Conservation (phyloP, 92 coral and sea anemone genomes). For the Porites evermanni region DNA sequence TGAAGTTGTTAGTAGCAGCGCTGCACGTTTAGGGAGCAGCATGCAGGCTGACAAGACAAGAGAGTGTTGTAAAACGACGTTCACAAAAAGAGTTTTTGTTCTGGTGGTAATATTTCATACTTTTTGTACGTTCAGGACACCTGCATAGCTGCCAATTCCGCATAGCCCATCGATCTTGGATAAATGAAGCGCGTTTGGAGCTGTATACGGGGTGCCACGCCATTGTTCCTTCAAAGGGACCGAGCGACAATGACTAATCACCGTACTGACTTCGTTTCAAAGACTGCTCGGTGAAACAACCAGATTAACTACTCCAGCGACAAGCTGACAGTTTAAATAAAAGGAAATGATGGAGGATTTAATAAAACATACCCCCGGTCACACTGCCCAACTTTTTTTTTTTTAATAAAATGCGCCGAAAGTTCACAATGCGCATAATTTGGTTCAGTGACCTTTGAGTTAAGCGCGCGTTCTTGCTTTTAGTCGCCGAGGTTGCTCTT, state of each 20-base stretch:
- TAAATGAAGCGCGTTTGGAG: slow-evolving; percentile 1
- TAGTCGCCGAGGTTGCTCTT: not conserved
- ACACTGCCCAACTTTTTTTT: slow-evolving; percentile 16
- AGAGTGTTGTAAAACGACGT: slow-evolving; percentile 24
- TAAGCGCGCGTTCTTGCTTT: not conserved
- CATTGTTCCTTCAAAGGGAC: slow-evolving; percentile 20
- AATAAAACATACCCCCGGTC: slow-evolving; percentile 20
- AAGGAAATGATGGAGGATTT: slow-evolving; percentile 42
- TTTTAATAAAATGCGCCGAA: slow-evolving; percentile 1
- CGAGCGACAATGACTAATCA: slow-evolving; percentile 40
- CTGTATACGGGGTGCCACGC: slow-evolving; percentile 6
- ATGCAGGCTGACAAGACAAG: not conserved
- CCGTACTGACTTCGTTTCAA: slow-evolving; percentile 12
- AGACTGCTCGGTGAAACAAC: slow-evolving; percentile 22
- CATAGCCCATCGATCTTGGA: slow-evolving; percentile 11
- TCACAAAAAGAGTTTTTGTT: slow-evolving; percentile 30
- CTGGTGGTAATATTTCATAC: not conserved
- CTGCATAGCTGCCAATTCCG: slow-evolving; percentile 16
- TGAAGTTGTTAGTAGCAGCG: not conserved
- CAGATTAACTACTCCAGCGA: slow-evolving; percentile 21
- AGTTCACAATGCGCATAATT: slow-evolving; percentile 12
- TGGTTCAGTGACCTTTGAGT: not conserved
- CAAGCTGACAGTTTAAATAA: slow-evolving; percentile 41
- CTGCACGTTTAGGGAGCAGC: slow-evolving; percentile 11
- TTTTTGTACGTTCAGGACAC: slow-evolving; percentile 9